These are phyloP conservation scores for Semaprochilodus insignis DNA, from an alignment of 2,797 vertebrate genomes.

Conservation along the genomic window DNA sequence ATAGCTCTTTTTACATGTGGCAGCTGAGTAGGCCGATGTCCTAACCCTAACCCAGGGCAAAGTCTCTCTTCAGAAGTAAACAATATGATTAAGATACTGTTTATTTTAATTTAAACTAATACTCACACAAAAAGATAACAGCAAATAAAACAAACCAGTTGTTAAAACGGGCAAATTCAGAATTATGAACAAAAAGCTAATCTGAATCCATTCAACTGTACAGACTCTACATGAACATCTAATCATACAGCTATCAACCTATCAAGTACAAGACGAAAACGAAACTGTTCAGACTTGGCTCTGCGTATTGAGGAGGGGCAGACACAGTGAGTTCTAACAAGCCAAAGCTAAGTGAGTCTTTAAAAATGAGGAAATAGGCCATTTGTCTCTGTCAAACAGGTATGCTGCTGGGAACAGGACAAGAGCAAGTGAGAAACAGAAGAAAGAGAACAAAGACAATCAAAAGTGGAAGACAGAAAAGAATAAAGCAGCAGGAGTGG, in stretches of 20 bases:
- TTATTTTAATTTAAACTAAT: neutral
- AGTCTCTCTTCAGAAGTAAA: too few relatives aligned
- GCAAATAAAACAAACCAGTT: too few relatives aligned
- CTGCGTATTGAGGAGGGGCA: neutral
- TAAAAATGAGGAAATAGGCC: conserved; percentile 58
- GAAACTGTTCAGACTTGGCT: conserved; percentile 10
- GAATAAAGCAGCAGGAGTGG: neutral
- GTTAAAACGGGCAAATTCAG: too few relatives aligned
- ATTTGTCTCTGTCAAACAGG: conserved; percentile 76
- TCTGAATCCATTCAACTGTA: too few relatives aligned
- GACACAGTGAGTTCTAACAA: conserved; percentile 44
- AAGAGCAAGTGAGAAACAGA: conserved; percentile 23
- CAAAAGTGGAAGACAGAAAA: neutral
- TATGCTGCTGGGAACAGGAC: conserved; percentile 72
- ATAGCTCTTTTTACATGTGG: too few relatives aligned
- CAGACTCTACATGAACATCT: too few relatives aligned
- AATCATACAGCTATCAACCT: neutral
- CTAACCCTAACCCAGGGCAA: too few relatives aligned
- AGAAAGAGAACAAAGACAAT: neutral
- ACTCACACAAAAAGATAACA: neutral
- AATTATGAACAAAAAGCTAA: too few relatives aligned
- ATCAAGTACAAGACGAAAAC: neutral
- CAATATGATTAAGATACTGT: too few relatives aligned
- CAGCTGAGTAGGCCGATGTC: too few relatives aligned
- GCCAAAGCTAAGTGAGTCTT: conserved; percentile 59